Base-by-base conservation (phyloP, 2,113 vertebrate species). In the Marmota monax region DNA sequence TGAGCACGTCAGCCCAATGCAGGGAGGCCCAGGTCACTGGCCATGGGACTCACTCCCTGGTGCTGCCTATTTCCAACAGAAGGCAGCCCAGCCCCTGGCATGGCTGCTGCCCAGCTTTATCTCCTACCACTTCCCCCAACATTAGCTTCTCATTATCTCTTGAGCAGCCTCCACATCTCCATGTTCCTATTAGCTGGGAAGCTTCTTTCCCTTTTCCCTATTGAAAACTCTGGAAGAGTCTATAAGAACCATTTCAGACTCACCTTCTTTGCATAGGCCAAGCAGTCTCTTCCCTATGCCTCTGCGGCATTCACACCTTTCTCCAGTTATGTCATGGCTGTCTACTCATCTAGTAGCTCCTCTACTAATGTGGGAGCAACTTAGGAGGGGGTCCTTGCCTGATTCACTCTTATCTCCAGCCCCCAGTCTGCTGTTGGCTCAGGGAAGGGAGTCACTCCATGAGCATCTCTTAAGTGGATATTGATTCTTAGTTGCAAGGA, bases 281-380 rank as follows among this genome's bases (percentile, higher is more conserved):
- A 48, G 23, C 3, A 0, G 27, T 73, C 70, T 86, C 70, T 39
- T 12, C 25, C 48, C 25, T 16, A 45, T 1, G 32, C 32, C 51
- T 72, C 39, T 2, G 9, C 2, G 6, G 45, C 14, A 9, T 45
- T 51, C 45, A 11, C 1, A 11, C 39, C 42, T 53, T 32, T 22
- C 86, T 42, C 34, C 10, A 0, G 16, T 27, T n/a, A 6, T 2
- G 14, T 34, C 53, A 11, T 3, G 8, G 6, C 39, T 34, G 0
- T 79, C 42, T 76, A 1, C 11, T 45, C 37, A 51, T 78, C 61
- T 27, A 63, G 6, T 0, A 11, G 29, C 42, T 80, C 39, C 29
- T 67, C 16, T 1, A 0, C 42, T 10, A 53, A 34, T 32, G 39
- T 29, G 58, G 4, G 4, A 45, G 14, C 39, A 27, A 32, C 22